These are phyloP conservation scores for Calosoma granatense DNA, from an alignment of 1,140 invertebrate species.

Conservation along the genomic window DNA sequence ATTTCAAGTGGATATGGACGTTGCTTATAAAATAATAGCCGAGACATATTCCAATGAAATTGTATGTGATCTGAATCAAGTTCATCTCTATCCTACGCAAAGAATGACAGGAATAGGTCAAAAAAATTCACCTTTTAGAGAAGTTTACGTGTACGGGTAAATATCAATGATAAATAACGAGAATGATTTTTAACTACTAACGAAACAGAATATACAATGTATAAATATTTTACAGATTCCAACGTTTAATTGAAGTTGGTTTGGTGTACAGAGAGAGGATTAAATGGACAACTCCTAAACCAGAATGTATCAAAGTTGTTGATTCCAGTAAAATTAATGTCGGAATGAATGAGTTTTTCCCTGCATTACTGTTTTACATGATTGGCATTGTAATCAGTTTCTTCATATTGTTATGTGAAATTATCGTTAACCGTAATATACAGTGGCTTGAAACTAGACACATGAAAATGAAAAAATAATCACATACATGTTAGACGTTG, in stretches of 20 bases:
- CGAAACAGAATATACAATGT: neutral
- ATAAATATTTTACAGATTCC: slow-evolving; percentile 11
- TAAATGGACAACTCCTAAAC: slow-evolving; percentile 11
- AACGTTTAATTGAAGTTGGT: slow-evolving; percentile 13
- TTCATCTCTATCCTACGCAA: slow-evolving; percentile 43
- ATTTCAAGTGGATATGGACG: slow-evolving; percentile 49
- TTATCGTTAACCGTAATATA: neutral
- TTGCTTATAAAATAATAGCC: slow-evolving; percentile 48
- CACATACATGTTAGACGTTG: neutral
- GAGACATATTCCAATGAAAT: slow-evolving; percentile 46
- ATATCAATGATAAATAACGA: slow-evolving; percentile 14
- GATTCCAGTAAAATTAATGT: neutral
- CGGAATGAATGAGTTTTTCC: slow-evolving; percentile 16
- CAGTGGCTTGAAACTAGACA: neutral
- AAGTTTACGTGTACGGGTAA: slow-evolving; percentile 50
- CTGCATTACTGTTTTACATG: slow-evolving; percentile 10
- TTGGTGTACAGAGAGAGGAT: slow-evolving; percentile 9
- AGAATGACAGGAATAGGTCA: slow-evolving; percentile 41
- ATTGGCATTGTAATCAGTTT: slow-evolving; percentile 11
- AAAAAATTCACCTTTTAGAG: slow-evolving; percentile 50
- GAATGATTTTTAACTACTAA: neutral
- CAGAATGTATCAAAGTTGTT: slow-evolving; percentile 14
- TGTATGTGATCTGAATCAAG: slow-evolving; percentile 49
- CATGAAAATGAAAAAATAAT: neutral
- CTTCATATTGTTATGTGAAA: slow-evolving; percentile 10